These are phyloP conservation scores for Trichogramma dendrolimi DNA, from an alignment of 2,888 invertebrate genomes.

Conservation along the genomic window DNA sequence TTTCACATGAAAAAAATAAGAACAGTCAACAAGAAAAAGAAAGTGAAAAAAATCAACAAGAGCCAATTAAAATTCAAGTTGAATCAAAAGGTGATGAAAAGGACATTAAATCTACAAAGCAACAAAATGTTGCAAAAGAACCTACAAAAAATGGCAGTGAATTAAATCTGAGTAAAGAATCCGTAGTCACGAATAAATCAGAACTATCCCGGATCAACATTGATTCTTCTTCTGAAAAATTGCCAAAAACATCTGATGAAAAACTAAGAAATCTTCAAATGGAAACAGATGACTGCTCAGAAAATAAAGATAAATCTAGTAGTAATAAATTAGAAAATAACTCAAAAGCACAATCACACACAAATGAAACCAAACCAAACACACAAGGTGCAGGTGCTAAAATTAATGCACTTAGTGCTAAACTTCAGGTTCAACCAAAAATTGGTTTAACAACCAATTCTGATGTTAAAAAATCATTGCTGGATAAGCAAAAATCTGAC, in stretches of 20 bases:
- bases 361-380: slow-evolving; percentile 12
- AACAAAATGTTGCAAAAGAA: slow-evolving; percentile 24
- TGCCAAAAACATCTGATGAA: too few species aligned
- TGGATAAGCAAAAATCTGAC: slow-evolving; percentile 30
- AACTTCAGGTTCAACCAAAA: slow-evolving; percentile 49
- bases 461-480: slow-evolving; percentile 42
- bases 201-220: not conserved
- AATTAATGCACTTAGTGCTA: slow-evolving; percentile 47
- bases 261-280: too few species aligned
- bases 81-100: slow-evolving; percentile 22
- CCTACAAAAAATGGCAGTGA: slow-evolving; percentile 13
- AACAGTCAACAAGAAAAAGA: slow-evolving; percentile 18
- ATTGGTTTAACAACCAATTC: slow-evolving; percentile 45
- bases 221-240: too few species aligned
- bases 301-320: too few species aligned
- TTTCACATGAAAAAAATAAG: not conserved
- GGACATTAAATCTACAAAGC: slow-evolving; percentile 27
- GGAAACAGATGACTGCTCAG: too few species aligned
- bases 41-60: slow-evolving; percentile 18
- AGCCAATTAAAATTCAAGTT: slow-evolving; percentile 12
- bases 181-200: slow-evolving; percentile 6
- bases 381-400: slow-evolving; percentile 41
- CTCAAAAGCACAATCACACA: not conserved
- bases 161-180: slow-evolving; percentile 6
- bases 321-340: slow-evolving; percentile 13